These are phyloP conservation scores for Bovichtus variegatus DNA, from an alignment of 2,797 vertebrate species.

Conservation along the genomic window DNA sequence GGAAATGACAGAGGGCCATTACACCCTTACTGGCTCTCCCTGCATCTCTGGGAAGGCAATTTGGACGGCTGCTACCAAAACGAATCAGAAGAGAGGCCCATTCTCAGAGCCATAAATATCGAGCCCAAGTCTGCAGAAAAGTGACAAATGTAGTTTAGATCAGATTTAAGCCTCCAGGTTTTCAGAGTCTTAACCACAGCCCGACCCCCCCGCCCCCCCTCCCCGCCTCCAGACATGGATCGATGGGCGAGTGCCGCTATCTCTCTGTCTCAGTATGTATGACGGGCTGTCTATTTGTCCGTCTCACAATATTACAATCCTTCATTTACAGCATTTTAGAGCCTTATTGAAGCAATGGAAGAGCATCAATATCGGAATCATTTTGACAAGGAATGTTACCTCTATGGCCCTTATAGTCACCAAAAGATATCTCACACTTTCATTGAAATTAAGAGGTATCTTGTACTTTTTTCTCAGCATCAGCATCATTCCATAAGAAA, in stretches of 20 bases:
- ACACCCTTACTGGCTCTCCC: constrained; percentile 56
- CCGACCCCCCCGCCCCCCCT: background rate
- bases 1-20: constrained; percentile 71
- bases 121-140: constrained; percentile 70
- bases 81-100: constrained; percentile 74
- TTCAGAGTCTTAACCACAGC: constrained; percentile 46
- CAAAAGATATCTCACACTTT: background rate
- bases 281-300: constrained; percentile 4
- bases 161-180: constrained; percentile 68
- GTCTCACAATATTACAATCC: constrained; percentile 34
- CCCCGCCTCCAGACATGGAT: constrained; percentile 32
- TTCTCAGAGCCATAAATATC: constrained; percentile 73
- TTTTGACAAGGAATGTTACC: background rate
- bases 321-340: constrained; percentile 8
- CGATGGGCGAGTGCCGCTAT: constrained; percentile 32
- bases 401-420: background rate
- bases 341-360: constrained; percentile 12
- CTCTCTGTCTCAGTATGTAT: constrained; percentile 32
- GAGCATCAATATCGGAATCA: background rate
- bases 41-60: constrained; percentile 71
- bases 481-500: too few species aligned
- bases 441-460: background rate
- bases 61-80: constrained; percentile 74
- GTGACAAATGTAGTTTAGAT: constrained; percentile 77
- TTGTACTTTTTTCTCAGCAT: background rate